These are phyloP conservation scores for Pelodytes ibericus DNA, from an alignment of 2,797 vertebrate genomes.

Conservation along the genomic window DNA sequence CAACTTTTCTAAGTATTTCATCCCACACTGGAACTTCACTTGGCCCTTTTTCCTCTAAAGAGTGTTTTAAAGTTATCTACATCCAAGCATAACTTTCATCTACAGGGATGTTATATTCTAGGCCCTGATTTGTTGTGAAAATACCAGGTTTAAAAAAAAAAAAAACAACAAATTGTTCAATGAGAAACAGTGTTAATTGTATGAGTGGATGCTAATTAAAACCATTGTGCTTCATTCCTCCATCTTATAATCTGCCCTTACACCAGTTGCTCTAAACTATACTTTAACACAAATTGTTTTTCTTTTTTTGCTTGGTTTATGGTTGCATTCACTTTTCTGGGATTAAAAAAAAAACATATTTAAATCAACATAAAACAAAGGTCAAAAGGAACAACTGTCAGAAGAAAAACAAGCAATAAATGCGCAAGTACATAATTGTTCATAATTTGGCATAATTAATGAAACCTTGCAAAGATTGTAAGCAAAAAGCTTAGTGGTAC, in stretches of 20 bases:
- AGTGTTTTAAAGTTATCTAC: too few relatives aligned
- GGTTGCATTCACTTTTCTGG: neutral
- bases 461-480: slow-evolving; percentile 58
- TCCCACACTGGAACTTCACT: too few relatives aligned
- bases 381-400: slow-evolving; percentile 57
- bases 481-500: slow-evolving; percentile 65
- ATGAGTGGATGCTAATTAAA: too few relatives aligned
- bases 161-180: too few relatives aligned
- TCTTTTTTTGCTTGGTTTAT: neutral
- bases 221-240: too few relatives aligned
- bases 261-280: neutral
- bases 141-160: too few relatives aligned
- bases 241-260: neutral
- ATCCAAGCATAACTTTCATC: too few relatives aligned
- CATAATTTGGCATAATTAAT: slow-evolving; percentile 70
- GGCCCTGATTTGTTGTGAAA: too few relatives aligned
- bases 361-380: slow-evolving; percentile 22
- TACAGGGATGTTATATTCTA: too few relatives aligned
- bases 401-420: slow-evolving; percentile 59
- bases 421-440: slow-evolving; percentile 56
- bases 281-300: neutral
- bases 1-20: too few relatives aligned
- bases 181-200: too few relatives aligned
- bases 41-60: too few relatives aligned
- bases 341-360: slow-evolving; percentile 30